Evolutionary conservation across 1,140 invertebrate species (phyloP).

Genomic region (Melitaea cinxia): DNA sequence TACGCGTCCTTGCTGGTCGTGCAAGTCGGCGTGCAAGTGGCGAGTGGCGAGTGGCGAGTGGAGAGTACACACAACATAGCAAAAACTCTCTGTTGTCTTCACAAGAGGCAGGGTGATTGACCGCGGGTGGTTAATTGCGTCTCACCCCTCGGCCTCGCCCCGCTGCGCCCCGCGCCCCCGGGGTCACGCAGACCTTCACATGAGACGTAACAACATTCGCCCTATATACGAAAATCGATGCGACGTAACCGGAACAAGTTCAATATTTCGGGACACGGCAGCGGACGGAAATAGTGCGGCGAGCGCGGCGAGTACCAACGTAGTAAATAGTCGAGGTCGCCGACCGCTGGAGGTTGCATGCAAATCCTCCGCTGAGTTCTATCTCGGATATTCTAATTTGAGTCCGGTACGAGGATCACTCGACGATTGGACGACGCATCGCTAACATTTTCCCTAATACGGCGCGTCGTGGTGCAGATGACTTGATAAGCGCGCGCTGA

Average conservation of each 20-base stretch:
- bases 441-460: constrained; percentile 16
- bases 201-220: constrained; percentile 59
- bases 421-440: constrained; percentile 13
- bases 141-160: constrained; percentile 32
- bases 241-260: constrained; percentile 67
- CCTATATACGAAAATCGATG: constrained; percentile 75
- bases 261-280: constrained; percentile 35
- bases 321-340: constrained; percentile 6
- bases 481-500: neutral
- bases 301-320: neutral
- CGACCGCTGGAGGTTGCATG: constrained; percentile 3
- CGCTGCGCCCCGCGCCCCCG: constrained; percentile 30
- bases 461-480: neutral
- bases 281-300: neutral
- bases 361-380: constrained; percentile 17
- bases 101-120: constrained; percentile 54
- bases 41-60: neutral
- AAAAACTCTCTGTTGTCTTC: constrained; percentile 31
- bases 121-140: constrained; percentile 69
- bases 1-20: too few relatives aligned
- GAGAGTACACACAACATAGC: constrained; percentile 15
- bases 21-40: neutral
- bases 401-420: constrained; percentile 18
- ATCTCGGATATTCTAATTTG: constrained; percentile 30
- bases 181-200: constrained; percentile 66